phyloP scores from a whole-genome alignment of 2,797 vertebrate genomes.

The Masticophis lateralis region DNA sequence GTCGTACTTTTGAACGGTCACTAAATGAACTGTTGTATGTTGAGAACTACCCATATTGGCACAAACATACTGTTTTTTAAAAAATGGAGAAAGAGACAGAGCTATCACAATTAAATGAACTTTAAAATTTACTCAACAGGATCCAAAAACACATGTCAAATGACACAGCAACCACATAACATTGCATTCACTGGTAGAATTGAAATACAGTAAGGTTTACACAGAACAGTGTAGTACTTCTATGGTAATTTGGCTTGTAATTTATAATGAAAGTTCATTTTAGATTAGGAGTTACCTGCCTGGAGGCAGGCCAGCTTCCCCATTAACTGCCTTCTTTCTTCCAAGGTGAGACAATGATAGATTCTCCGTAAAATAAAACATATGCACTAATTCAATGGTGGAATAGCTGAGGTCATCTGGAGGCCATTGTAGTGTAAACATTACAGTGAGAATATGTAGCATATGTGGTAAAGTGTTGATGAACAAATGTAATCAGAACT shows the following conservation, averaged over 20 bases:
- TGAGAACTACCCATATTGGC: background rate
- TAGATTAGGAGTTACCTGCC: background rate
- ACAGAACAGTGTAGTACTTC: background rate
- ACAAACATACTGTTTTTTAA: background rate
- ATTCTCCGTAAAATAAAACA: slow-evolving; percentile 50
- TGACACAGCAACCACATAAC: no score
- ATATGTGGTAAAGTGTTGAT: background rate
- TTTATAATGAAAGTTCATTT: background rate
- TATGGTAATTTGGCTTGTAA: background rate
- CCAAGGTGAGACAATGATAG: slow-evolving; percentile 51
- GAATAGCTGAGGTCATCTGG: slow-evolving; percentile 31
- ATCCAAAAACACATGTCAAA: background rate
- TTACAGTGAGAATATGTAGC: slow-evolving; percentile 31
- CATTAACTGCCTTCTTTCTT: slow-evolving; percentile 16
- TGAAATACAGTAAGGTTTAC: background rate
- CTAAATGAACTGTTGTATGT: background rate
- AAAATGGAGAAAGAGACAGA: background rate
- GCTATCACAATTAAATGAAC: background rate
- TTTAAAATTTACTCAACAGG: background rate
- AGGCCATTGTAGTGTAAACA: slow-evolving; percentile 32
- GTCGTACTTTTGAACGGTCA: background rate
- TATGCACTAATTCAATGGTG: slow-evolving; percentile 48
- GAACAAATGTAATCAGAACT: background rate
- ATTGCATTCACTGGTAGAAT: background rate
- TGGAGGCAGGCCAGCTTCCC: background rate